Conservation (phyloP, 2,888 invertebrate genomes). For the Limnephilus rhombicus region DNA sequence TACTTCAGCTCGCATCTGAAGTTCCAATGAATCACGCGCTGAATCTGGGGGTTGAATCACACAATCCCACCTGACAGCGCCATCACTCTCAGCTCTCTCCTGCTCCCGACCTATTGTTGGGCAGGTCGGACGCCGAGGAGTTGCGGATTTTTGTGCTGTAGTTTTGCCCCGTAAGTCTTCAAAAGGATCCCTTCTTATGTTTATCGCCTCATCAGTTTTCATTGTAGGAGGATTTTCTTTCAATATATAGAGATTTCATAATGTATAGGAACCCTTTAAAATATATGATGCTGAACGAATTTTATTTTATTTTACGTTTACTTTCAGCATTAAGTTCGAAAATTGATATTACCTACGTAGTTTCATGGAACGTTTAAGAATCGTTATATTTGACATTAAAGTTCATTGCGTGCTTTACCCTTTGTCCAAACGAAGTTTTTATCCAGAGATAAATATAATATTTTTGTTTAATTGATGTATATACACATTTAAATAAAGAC, state of each 20-base stretch:
- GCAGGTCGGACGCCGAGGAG: not conserved
- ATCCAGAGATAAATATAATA: not conserved
- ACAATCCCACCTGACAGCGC: not conserved
- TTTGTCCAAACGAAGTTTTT: not conserved
- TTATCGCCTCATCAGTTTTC: slow-evolving; percentile 61
- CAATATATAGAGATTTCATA: slow-evolving; percentile 32
- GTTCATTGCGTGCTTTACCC: not conserved
- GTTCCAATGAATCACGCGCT: slow-evolving; percentile 43
- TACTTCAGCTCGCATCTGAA: slow-evolving; percentile 53
- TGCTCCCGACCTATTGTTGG: not conserved
- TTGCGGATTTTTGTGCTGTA: not conserved
- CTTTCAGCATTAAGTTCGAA: not conserved
- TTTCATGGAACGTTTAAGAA: not conserved
- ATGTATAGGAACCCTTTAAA: slow-evolving; percentile 31
- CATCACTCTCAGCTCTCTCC: not conserved
- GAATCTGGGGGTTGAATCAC: not conserved
- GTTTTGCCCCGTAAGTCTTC: slow-evolving; percentile 53
- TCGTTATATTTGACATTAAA: not conserved
- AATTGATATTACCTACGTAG: not conserved
- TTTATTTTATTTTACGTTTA: slow-evolving; percentile 32
- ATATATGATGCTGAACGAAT: not conserved
- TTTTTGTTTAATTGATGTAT: not conserved
- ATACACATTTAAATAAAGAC: too few relatives aligned
- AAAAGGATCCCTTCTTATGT: slow-evolving; percentile 50
- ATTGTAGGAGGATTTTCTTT: slow-evolving; percentile 57